Evolutionary conservation across 2,888 invertebrate genomes (phyloP), one percentile per base, ranked within the genome.

Genomic region (Andrena dorsata): DNA sequence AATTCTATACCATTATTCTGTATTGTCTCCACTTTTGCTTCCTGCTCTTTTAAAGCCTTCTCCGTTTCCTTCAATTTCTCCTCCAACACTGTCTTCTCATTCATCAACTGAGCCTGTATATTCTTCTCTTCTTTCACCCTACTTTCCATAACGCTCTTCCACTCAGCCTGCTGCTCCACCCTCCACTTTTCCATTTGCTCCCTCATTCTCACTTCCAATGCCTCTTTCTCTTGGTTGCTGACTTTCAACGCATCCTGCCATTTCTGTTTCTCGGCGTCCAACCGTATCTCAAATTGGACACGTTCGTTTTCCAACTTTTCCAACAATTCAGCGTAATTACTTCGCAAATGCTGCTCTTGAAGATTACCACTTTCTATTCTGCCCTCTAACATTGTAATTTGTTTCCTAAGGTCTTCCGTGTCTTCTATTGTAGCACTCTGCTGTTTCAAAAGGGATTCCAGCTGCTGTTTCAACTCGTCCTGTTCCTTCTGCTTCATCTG

Each of bases 211-310:
- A 90, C 91, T 76, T 95, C 94, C 71, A 95, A 94, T 2, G 91
- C 92, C 82, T 95, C 94, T 65, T 95, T 93, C 70, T 95, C 95
- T 56, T 91, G 91, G 47, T 92, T 92, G 49, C 91, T 92, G 77
- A 89, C 89, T 28, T 94, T 93, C 64, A 96, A 85, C 80, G 95
- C 93, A 77, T 94, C 94, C 84, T 95, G 94, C 92, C 95, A 95
- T 1, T 95, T 95, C 13, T 94, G 92, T 86, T 93, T 95, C 82
- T 95, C 95, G 80, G 94, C 92, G 35, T 93, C 94, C 49, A 95
- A 88, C 82, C 94, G 94, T 7, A 90, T 90, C 60, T 95, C 94
- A 85, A 95, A 95, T 64, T 95, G 94, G 68, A 94, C 92, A 76
- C 95, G 92, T 84, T 95, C 95, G 70, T 94, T 94, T 61, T 94